Evolutionary conservation across 2,888 invertebrate species (phyloP), one percentile per base, ranked within the genome.

Genomic region (Gandaritis pyraliata): DNA sequence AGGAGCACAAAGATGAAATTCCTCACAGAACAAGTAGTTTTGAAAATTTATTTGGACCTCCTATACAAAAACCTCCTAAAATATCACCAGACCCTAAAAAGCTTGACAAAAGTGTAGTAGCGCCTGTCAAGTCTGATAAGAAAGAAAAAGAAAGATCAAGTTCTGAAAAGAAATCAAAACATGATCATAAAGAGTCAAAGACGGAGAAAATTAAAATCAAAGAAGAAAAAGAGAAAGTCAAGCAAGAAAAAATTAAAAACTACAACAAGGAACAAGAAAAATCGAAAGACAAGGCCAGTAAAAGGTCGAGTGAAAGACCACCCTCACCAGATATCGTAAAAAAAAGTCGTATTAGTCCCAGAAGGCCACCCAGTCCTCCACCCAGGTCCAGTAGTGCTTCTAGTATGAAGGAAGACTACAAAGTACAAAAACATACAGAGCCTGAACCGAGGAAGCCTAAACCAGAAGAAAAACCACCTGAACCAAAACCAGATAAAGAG

Each of bases 31-130:
- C 91, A 7, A 94, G 94, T 75, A 94, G 95, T 65, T 97, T 97
- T 85, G 95, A 95, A 51, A 95, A 95, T 73, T 88, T 98, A 46
- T 98, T 98, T 90, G 97, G 97, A 0, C 93, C 95, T 18, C 97
- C 97, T 0, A 95, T 97, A 72, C 95, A 95, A 61, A 97, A 96
- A 80, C 95, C 95, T 39, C 91, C 94, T 2, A 96, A 95, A 87
- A 90, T 94, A 36, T 94, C 95, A 7, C 94, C 95, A 12, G 95
- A 95, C 66, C 93, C 93, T 30, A 94, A 94, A 72, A 95, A 94
- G 79, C 78, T 81, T 55, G 86, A 86, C 57, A 82, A 75, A 69
- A 83, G 69, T 74, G 72, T 77, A 43, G 72, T 77, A 43, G 78
- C 84, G 72, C 81, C 64, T 71, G 49, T 82, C 39, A 89, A 89